phyloP scores from a whole-genome alignment of 2,888 invertebrate species.

The Drymonia ruficornis region DNA sequence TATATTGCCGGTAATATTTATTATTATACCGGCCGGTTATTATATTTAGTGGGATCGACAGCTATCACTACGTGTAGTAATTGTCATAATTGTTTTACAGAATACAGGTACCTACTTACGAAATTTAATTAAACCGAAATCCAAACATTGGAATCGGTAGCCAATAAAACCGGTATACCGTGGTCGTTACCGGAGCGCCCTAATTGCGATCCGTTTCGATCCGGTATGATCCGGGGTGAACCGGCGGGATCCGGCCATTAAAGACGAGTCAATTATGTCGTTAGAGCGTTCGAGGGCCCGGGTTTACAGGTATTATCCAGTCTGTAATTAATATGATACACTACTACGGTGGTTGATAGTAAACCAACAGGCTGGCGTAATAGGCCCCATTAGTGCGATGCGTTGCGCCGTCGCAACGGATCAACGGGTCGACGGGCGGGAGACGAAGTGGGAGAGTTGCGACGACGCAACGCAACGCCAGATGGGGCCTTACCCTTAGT shows the following conservation, averaged over 20 bases:
- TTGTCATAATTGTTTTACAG: no score
- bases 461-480: no score
- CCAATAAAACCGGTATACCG: not conserved
- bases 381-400: no score
- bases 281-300: not conserved
- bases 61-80: no score
- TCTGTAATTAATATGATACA: not conserved
- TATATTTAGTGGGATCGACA: no score
- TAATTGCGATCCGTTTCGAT: not conserved
- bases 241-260: not conserved
- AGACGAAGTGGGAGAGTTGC: no score
- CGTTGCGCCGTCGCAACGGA: no score
- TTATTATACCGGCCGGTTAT: no score
- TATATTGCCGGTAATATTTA: no score
- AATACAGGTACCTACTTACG: not conserved
- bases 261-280: conserved; percentile 1
- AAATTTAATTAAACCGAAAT: not conserved
- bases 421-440: no score
- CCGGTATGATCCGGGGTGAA: not conserved
- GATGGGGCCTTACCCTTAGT: no score
- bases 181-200: not conserved
- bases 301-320: not conserved
- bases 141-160: not conserved
- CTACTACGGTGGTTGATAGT: not conserved
- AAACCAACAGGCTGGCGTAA: not conserved